Conservation (phyloP, 2,888 invertebrate species). For the Chironomus riparius region DNA sequence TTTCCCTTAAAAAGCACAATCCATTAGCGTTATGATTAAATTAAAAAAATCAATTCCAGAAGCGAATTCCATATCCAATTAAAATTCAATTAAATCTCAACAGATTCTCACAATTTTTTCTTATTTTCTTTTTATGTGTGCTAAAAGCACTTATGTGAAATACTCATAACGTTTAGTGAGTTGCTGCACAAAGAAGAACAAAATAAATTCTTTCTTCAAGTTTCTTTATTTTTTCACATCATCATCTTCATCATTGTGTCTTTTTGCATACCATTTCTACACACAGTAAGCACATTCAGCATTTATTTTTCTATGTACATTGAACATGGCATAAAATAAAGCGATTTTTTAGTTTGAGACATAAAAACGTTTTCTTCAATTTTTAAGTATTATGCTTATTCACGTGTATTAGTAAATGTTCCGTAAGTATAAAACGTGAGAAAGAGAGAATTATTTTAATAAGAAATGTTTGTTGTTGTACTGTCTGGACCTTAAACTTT, state of each 20-base stretch:
- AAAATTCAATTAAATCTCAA: constrained; percentile 28
- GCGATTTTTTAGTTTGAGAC: neutral
- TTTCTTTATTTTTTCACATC: neutral
- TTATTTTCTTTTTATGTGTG: neutral
- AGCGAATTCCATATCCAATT: constrained; percentile 29
- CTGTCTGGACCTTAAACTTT: too few species aligned
- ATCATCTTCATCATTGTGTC: constrained; percentile 3
- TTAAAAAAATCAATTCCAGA: constrained; percentile 27
- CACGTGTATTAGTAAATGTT: too few species aligned
- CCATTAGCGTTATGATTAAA: constrained; percentile 28
- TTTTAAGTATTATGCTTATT: too few species aligned
- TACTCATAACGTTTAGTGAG: neutral
- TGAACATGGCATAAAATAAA: neutral
- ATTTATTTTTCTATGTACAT: neutral
- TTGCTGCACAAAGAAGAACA: neutral
- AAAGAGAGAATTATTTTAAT: too few species aligned
- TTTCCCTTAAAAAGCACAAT: neutral
- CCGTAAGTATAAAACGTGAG: too few species aligned
- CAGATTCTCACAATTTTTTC: neutral
- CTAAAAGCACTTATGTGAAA: neutral
- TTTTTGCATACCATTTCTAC: neutral
- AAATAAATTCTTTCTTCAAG: neutral
- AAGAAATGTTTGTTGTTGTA: too few species aligned
- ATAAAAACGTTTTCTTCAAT: too few species aligned
- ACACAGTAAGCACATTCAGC: too few species aligned